Base-by-base conservation (phyloP, 2,888 invertebrate genomes). In the Aproaerema taeniolella region DNA sequence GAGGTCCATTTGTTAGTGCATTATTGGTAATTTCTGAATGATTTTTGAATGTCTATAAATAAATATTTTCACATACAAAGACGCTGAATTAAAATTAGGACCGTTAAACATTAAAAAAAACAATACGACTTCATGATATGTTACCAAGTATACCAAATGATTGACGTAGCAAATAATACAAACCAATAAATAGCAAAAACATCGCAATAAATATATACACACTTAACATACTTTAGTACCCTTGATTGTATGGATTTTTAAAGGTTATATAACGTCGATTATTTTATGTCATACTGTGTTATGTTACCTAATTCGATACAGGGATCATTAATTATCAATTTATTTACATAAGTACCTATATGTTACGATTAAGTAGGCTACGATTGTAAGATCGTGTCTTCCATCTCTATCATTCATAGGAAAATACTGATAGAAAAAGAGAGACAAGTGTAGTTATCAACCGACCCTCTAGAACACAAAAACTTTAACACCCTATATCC, bases 121-220 rank as follows among this genome's bases (percentile, higher is more conserved):
- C 67, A 51, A 69, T 72, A 75, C 61, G 72, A 76, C 65, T 77
- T 70, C 66, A 78, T 85, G 85, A 85, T 85, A 85, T 85, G 85
- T 85, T 74, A 81, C 73, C 79, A 83, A 77, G 74, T 83, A 83
- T 82, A 85, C 80, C 71, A 82, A 79, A 81, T 67, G 59, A 78
- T 75, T 62, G 74, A 77, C 71, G 71, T 62, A 66, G 80, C 80
- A 81, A 83, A 77, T 64, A 63, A 82, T 73, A 77, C 65, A 78
- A 81, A 72, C 64, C 58, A 79, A 78, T 85, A 85, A 85, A 83
- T 85, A 85, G 79, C 70, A 71, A 76, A 61, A 72, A 80, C 68
- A 60, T 72, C 60, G 63, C 67, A 62, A 66, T 67, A 62, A 66
- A 71, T 74, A 78, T 82, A 75, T 83, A 79, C 78, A 82, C 78